Conservation (phyloP, 2,888 invertebrate species). For the Colletes collaris region DNA sequence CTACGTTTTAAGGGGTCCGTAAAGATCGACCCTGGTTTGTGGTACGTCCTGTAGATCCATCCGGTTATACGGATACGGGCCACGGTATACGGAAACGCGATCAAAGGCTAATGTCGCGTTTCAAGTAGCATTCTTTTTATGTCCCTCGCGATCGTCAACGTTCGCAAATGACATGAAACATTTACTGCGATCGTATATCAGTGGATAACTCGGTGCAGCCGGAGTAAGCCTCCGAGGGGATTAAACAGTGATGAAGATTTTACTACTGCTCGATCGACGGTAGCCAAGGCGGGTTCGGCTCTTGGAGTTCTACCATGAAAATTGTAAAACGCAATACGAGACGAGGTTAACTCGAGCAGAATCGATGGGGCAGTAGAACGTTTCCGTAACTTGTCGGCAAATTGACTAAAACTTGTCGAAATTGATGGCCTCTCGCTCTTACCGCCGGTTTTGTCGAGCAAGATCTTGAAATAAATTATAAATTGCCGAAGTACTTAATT, state of each 20-base stretch:
- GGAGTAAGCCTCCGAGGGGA: constrained; percentile 39
- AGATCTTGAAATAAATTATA: too few species aligned
- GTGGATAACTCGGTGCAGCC: not conserved
- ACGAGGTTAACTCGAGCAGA: constrained; percentile 22
- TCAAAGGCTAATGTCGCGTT: constrained; percentile 37
- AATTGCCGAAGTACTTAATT: too few species aligned
- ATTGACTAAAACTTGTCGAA: constrained; percentile 53
- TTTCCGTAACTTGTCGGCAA: constrained; percentile 60
- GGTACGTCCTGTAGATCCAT: too few species aligned
- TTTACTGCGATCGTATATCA: constrained; percentile 37
- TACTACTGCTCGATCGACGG: constrained; percentile 39
- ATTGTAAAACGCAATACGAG: constrained; percentile 31
- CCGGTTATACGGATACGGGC: not conserved
- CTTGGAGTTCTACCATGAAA: constrained; percentile 14
- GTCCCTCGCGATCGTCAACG: constrained; percentile 27
- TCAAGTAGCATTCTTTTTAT: constrained; percentile 43
- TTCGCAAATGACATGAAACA: constrained; percentile 22
- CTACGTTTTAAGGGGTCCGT: too few species aligned
- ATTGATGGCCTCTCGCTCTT: not conserved
- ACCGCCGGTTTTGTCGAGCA: not conserved
- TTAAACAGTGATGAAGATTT: constrained; percentile 62
- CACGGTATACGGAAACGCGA: constrained; percentile 16
- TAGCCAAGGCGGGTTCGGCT: constrained; percentile 11
- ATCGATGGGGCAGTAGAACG: constrained; percentile 12
- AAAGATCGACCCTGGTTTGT: too few species aligned